phyloP scores from a whole-genome alignment of 2,888 invertebrate species.

The Sisyra terminalis region DNA sequence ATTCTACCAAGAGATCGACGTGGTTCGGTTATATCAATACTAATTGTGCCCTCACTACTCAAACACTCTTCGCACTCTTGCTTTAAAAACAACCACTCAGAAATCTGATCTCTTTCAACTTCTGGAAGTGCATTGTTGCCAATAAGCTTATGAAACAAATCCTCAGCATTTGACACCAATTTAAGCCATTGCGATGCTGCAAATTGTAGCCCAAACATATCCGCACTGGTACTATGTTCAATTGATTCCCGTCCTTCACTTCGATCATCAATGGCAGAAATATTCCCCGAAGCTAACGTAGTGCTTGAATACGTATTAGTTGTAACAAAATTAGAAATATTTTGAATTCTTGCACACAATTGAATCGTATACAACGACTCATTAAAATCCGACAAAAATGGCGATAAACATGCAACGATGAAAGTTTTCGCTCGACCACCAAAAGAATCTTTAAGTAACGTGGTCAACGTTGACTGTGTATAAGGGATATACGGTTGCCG shows the following conservation, averaged over 20 bases:
- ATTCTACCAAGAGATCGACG: constrained; percentile 33
- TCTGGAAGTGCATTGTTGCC: constrained; percentile 52
- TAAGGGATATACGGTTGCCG: constrained; percentile 25
- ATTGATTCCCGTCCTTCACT: constrained; percentile 7
- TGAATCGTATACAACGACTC: constrained; percentile 54
- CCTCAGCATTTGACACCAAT: constrained; percentile 69
- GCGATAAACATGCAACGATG: constrained; percentile 56
- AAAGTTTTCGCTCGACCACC: constrained; percentile 60
- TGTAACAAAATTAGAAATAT: constrained; percentile 52
- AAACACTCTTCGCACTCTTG: constrained; percentile 78
- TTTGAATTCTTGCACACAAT: constrained; percentile 45
- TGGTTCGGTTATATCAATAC: constrained; percentile 30
- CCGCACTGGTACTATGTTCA: constrained; percentile 17
- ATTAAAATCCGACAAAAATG: constrained; percentile 45
- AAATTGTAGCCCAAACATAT: constrained; percentile 59
- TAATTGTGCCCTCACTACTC: constrained; percentile 32
- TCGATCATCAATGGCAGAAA: constrained; percentile 8
- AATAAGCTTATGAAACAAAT: constrained; percentile 60
- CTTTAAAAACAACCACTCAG: constrained; percentile 71
- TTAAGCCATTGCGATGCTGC: constrained; percentile 68
- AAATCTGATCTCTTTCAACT: constrained; percentile 56
- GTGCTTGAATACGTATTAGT: constrained; percentile 39
- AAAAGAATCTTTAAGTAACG: constrained; percentile 54
- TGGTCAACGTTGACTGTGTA: constrained; percentile 50
- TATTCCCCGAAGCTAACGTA: constrained; percentile 9